phyloP scores from a whole-genome alignment of 2,797 vertebrate species.

The Thripadectes ignobilis region DNA sequence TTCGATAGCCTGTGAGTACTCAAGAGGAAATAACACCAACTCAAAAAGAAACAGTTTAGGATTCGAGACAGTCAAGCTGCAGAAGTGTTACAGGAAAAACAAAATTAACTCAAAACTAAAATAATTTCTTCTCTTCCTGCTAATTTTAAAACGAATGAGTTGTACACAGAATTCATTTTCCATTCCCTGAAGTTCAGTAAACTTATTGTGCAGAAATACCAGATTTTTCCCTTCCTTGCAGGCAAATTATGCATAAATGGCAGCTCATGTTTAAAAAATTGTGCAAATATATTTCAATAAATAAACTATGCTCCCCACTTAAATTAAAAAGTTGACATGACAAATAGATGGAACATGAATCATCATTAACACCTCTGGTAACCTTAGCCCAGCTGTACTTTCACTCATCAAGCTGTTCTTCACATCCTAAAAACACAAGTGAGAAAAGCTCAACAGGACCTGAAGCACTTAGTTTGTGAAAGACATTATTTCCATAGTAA shows the following conservation, averaged over 20 bases:
- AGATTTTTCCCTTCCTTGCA: neutral
- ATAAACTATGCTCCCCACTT: neutral
- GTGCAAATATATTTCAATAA: neutral
- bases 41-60: neutral
- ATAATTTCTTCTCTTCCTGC: neutral
- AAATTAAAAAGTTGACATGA: neutral
- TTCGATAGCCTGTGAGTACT: neutral
- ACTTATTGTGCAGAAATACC: neutral
- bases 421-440: neutral
- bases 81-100: neutral
- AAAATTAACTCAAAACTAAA: neutral
- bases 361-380: conserved; percentile 1
- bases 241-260: neutral
- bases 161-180: neutral
- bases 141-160: neutral
- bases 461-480: neutral
- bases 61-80: neutral
- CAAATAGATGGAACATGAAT: neutral
- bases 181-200: neutral
- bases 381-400: neutral
- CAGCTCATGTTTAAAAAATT: neutral
- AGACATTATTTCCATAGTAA: neutral
- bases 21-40: neutral
- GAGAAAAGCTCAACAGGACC: neutral
- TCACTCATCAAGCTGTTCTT: neutral